Base-by-base conservation (phyloP, 2,113 vertebrate species). In the Rhadina sibilatrix region DNA sequence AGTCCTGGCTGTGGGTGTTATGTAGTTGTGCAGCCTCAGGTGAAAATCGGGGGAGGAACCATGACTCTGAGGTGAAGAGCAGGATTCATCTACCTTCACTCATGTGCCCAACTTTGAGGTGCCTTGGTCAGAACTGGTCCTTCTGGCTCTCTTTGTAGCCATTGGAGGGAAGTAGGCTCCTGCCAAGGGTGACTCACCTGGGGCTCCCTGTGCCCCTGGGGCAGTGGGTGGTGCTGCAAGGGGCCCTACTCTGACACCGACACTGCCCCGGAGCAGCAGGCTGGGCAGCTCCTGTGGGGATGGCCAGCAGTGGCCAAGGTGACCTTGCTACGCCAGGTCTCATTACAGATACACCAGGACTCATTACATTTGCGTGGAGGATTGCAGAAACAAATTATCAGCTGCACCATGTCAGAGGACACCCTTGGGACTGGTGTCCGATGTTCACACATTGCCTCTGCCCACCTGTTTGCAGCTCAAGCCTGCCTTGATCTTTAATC, bases 261-360 rank as follows among this genome's bases (percentile, higher is more conserved):
- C 14, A 3, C 4, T 0, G 16, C 30, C 19, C 37, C 1, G 0
- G 27, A 2, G 52, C 37, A 22, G 33, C 0, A 0, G 11, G 28
- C 11, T 23, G 27, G 12, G 7, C 15, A 3, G 53, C 65, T 31
- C 35, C 0, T 0, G 10, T 6, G 31, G 6, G 31, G 8, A 2
- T 10, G 60, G 69, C 77, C 68, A 69, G 68, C 49, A 27, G 72
- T 4, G 16, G 69, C 84, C 69, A 15, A 20, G 50, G 69, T 2
- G 33, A 17, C 37, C 42, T 44, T 2, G 3, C 54, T 4, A 0
- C 7, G 8, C 35, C 20, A 8, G n/a, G 44, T 3, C 30, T 50
- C 17, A 0, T 47, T 2, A 2, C 54, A 65, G 38, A 7, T 2
- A 0, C 7, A 9, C 30, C 15, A 7, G n/a, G 44, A 4, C 30